A percentile compares a stretch with the other conserved stretches of the same genome.
phyloP scores from a whole-genome alignment of 2,797 vertebrate genomes.

The Decapterus maruadsi region DNA sequence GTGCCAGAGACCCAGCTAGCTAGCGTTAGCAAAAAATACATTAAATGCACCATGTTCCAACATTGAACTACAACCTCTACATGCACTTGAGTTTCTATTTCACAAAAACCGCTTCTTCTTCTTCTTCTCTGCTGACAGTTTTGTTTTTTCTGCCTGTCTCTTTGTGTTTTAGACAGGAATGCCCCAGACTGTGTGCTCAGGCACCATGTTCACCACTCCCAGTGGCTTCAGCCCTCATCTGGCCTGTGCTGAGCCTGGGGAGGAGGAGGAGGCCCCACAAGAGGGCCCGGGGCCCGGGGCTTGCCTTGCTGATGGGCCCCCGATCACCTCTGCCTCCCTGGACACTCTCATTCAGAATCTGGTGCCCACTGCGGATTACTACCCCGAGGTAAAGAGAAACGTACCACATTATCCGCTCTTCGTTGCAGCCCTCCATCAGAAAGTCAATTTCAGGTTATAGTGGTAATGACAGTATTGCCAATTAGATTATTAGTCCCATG shows the following conservation, averaged over 20 bases:
- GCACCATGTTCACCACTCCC: slow-evolving; percentile 91
- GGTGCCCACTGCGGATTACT: slow-evolving; percentile 93
- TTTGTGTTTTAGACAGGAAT: slow-evolving; percentile 87
- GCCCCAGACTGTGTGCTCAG: slow-evolving; percentile 90
- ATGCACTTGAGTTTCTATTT: slow-evolving; percentile 10
- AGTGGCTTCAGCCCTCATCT: slow-evolving; percentile 89
- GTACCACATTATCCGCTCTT: neutral
- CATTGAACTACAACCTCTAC: slow-evolving; percentile 6
- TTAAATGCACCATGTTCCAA: neutral
- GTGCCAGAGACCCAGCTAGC: neutral
- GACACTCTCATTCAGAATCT: slow-evolving; percentile 94
- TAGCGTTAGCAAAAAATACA: neutral
- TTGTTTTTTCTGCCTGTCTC: slow-evolving; percentile 25
- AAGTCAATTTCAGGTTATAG: slow-evolving; percentile 38
- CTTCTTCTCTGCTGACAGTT: slow-evolving; percentile 31
- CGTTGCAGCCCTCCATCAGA: slow-evolving; percentile 34
- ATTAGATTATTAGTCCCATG: slow-evolving; percentile 43
- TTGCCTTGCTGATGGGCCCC: slow-evolving; percentile 76
- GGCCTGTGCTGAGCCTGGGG: slow-evolving; percentile 86
- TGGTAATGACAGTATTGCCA: slow-evolving; percentile 12
- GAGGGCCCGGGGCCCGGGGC: slow-evolving; percentile 83
- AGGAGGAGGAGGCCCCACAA: slow-evolving; percentile 87
- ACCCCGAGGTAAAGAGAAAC: slow-evolving; percentile 88
- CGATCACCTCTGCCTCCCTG: slow-evolving; percentile 92
- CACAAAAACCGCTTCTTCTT: neutral